phyloP scores from a whole-genome alignment of 2,888 invertebrate species.

The Anthrax anthrax region DNA sequence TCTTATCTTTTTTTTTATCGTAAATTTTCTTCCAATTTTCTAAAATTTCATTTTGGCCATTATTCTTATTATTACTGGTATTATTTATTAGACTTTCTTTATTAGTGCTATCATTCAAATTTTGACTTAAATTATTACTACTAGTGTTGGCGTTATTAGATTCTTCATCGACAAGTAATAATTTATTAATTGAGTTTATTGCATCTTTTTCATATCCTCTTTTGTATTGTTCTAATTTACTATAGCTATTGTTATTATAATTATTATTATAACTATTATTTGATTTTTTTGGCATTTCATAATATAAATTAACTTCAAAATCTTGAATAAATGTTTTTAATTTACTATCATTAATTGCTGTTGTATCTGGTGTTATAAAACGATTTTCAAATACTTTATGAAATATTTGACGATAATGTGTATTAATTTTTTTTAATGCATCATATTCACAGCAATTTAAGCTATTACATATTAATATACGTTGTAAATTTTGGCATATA shows the following conservation, averaged over 20 bases:
- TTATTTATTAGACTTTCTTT: conserved; percentile 12
- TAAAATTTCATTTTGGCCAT: conserved; percentile 18
- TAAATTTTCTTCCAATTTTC: conserved; percentile 26
- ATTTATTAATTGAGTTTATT: conserved; percentile 24
- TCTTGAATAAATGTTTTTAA: conserved; percentile 32
- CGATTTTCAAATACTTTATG: conserved; percentile 42
- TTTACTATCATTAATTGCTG: conserved; percentile 45
- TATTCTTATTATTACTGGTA: conserved; percentile 11
- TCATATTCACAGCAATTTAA: conserved; percentile 48
- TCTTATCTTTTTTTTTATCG: conserved; percentile 35
- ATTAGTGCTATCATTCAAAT: conserved; percentile 7
- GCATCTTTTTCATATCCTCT: conserved; percentile 30
- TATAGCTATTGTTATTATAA: conserved; percentile 7
- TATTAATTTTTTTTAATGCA: conserved; percentile 48
- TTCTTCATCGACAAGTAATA: conserved; percentile 18
- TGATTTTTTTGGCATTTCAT: conserved; percentile 25
- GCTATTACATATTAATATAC: conserved; percentile 51
- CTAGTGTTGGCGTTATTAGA: too few species aligned
- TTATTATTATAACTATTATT: conserved; percentile 10
- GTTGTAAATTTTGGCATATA: conserved; percentile 57
- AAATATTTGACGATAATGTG: conserved; percentile 49
- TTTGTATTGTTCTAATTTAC: conserved; percentile 20
- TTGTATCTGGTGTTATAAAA: conserved; percentile 52
- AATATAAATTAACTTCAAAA: conserved; percentile 39
- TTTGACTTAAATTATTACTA: not conserved